Base-by-base conservation (phyloP, 2,888 invertebrate species). In the Tryphoninae sp. region DNA sequence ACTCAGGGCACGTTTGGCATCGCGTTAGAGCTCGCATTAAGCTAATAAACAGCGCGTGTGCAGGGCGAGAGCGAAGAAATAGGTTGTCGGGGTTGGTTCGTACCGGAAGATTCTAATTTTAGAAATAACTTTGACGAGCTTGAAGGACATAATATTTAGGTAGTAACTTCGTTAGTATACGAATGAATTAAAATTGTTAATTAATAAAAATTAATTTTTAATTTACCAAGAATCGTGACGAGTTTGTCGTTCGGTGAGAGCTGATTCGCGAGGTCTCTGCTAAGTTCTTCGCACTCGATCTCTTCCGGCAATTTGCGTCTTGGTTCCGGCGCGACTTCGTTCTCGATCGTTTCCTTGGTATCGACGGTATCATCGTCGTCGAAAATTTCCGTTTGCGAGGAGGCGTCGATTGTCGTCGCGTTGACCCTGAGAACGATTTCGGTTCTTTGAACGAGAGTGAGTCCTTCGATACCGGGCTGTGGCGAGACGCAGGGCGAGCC, bases 241-340 rank as follows among this genome's bases (percentile, higher is more conserved):
- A 96, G 93, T 88, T 94, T 94, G 88, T 95, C 95, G 80, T 94
- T 93, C 45, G 94, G 94, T 23, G 93, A 92, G 71, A 95, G 92
- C 86, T 95, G 94, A 88, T 93, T 94, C 78, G 94, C 93, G 79
- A 95, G 92, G 89, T 95, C 95, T 82, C 94, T 92, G 61, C 94
- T 94, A 83, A 96, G 93, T 87, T 94, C 93, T 89, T 97, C 96
- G 92, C 96, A 96, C 87, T 96, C 96, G 85, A 96, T 93, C 92
- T 97, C 97, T 90, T 96, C 96, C 84, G 95, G 94, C 61, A 94
- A 92, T 86, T 95, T 95, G 87, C 94, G 94, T 82, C 95, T 93
- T 1, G 93, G 93, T 53, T 92, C 92, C 22, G 94, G 91, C 59
- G 94, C 92, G 1, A 82, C 68, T 45, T 86, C 85, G 11, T 74